These are phyloP conservation scores for Trachelus troglodyta DNA, from an alignment of 2,888 invertebrate genomes.

Conservation along the genomic window DNA sequence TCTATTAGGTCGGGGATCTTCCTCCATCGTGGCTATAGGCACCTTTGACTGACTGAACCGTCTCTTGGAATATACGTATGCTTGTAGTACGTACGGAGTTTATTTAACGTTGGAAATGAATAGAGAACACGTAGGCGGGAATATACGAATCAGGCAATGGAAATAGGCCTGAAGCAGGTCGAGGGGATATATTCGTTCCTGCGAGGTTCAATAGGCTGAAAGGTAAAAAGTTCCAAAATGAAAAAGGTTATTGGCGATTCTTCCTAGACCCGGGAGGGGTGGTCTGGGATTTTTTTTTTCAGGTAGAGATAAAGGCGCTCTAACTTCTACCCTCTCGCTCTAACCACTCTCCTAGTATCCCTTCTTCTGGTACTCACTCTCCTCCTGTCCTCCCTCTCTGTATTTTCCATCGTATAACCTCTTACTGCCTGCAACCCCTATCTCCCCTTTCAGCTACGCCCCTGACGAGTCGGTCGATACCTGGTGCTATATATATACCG, in stretches of 20 bases:
- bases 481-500: background rate
- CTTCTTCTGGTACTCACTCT: background rate
- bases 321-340: background rate
- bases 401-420: background rate
- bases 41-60: background rate
- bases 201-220: background rate
- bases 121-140: background rate
- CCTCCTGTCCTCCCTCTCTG: background rate
- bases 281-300: background rate
- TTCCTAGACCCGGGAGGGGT: background rate
- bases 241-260: slow-evolving; percentile 4
- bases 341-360: background rate
- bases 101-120: background rate
- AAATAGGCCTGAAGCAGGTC: background rate
- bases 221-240: background rate
- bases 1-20: background rate
- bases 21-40: background rate
- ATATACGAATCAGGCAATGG: background rate
- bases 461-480: background rate
- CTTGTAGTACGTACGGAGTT: background rate
- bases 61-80: background rate
- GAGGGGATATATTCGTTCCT: background rate
- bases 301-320: background rate
- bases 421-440: background rate
- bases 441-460: background rate